These are phyloP conservation scores for Nebria brevicollis DNA, from an alignment of 2,888 invertebrate genomes.

Conservation along the genomic window DNA sequence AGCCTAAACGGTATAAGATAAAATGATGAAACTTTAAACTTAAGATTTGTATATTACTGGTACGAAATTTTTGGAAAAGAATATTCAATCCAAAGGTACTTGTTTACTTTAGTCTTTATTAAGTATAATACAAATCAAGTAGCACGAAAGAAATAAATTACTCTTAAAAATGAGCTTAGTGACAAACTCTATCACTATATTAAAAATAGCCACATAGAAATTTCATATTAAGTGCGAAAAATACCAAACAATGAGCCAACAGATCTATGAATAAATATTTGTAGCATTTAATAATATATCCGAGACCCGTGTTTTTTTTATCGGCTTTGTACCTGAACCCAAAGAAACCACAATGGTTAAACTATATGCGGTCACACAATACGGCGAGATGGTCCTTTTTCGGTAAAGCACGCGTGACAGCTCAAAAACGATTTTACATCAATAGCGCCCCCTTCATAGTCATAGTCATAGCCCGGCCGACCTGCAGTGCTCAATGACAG, in stretches of 20 bases:
- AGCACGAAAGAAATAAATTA: too few relatives aligned
- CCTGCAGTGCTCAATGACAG: slow-evolving; percentile 22
- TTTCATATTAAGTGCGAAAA: background rate
- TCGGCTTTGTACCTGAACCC: slow-evolving; percentile 20
- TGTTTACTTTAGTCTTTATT: too few relatives aligned
- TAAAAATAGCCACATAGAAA: background rate
- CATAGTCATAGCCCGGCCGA: background rate
- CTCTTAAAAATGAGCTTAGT: too few relatives aligned
- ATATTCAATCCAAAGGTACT: too few relatives aligned
- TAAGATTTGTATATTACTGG: too few relatives aligned
- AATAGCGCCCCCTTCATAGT: slow-evolving; percentile 14
- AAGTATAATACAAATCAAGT: too few relatives aligned
- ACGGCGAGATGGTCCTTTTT: slow-evolving; percentile 10
- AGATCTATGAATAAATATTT: background rate
- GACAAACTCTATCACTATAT: too few relatives aligned
- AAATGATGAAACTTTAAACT: too few relatives aligned
- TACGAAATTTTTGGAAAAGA: too few relatives aligned
- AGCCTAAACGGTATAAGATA: too few relatives aligned
- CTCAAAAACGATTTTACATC: slow-evolving; percentile 12
- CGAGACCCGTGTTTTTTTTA: background rate
- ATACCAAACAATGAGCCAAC: background rate
- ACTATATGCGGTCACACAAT: background rate
- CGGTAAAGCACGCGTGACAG: slow-evolving; percentile 18
- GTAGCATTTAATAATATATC: background rate
- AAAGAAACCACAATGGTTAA: background rate